Evolutionary conservation across 2,113 vertebrate species (phyloP).

Genomic region (Leptocoma aspasia): DNA sequence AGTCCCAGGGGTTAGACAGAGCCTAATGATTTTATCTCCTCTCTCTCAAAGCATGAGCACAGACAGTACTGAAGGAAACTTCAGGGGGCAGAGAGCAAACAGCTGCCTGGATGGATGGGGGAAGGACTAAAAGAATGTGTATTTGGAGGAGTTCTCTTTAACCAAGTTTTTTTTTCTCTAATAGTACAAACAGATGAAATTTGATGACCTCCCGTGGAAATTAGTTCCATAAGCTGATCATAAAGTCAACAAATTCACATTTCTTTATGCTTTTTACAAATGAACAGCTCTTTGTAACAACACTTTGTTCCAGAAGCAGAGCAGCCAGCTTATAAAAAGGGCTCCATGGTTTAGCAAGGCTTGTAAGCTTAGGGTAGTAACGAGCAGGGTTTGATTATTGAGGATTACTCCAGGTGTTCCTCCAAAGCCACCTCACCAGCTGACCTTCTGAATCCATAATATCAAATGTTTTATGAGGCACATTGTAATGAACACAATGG

Average conservation of each 20-base stretch:
- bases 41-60: background rate
- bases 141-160: background rate
- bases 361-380: background rate
- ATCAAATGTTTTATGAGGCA: background rate
- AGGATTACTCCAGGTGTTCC: background rate
- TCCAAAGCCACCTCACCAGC: background rate
- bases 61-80: background rate
- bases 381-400: background rate
- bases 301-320: background rate
- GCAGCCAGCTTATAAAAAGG: background rate
- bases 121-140: background rate
- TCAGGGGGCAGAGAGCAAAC: background rate
- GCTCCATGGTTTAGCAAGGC: background rate
- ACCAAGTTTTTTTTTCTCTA: background rate
- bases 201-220: background rate
- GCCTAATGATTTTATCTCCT: background rate
- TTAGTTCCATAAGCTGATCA: background rate
- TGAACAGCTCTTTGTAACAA: background rate
- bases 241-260: background rate
- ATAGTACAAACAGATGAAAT: background rate
- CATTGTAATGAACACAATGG: background rate
- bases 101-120: rapidly evolving
- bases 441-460: background rate
- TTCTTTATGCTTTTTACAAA: background rate
- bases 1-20: background rate